phyloP scores from a whole-genome alignment of 2,113 vertebrate species.

The Paralichthys olivaceus region DNA sequence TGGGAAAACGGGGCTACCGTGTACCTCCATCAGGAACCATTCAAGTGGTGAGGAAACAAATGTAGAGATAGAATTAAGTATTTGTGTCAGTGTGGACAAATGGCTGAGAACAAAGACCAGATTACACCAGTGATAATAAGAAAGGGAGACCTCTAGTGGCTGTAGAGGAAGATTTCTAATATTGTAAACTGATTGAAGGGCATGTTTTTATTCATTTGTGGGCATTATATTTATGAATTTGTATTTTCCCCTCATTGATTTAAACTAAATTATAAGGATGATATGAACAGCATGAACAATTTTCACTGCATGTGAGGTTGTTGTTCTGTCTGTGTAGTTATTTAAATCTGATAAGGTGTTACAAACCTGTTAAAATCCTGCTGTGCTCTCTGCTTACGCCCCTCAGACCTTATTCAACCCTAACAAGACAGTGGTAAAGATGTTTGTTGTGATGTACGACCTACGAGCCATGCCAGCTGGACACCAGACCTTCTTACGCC shows the following conservation, averaged over 20 bases:
- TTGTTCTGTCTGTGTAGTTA: not conserved
- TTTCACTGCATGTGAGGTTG: not conserved
- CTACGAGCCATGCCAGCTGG: slow-evolving; percentile 96
- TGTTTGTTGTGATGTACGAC: slow-evolving; percentile 99
- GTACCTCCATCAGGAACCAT: slow-evolving; percentile 99
- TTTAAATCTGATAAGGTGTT: slow-evolving; percentile 3
- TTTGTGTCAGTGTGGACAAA: slow-evolving; percentile 3
- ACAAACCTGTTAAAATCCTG: slow-evolving; percentile 6
- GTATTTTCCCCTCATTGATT: not conserved
- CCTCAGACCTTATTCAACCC: slow-evolving; percentile 99
- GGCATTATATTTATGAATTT: not conserved
- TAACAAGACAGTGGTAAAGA: slow-evolving; percentile 99
- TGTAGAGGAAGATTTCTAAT: not conserved
- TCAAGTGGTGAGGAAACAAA: slow-evolving; percentile 93
- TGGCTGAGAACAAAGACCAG: slow-evolving; percentile 53
- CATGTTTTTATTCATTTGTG: not conserved
- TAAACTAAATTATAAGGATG: not conserved
- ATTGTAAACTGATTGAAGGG: not conserved
- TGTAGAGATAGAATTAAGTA: slow-evolving; percentile 2
- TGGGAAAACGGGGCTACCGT: slow-evolving; percentile 98
- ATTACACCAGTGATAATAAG: slow-evolving; percentile 5
- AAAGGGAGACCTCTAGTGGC: slow-evolving; percentile 66
- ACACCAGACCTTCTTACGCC: slow-evolving; percentile 99
- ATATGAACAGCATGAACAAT: not conserved
- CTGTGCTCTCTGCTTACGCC: slow-evolving; percentile 2